phyloP scores from a whole-genome alignment of 2,888 invertebrate genomes.

The Furcula furcula region DNA sequence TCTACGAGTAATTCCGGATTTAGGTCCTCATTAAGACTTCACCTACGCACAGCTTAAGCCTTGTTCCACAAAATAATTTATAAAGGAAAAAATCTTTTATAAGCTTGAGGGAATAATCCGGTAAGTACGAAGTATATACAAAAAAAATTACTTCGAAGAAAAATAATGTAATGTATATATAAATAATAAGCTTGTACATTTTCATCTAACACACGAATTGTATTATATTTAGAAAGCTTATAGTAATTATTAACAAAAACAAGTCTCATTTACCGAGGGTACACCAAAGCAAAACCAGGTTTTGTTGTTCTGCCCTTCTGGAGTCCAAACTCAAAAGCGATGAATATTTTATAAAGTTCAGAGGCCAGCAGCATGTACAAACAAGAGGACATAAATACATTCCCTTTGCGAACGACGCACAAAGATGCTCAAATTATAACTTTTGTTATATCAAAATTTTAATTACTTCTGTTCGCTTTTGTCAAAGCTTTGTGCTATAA shows the following conservation, averaged over 20 bases:
- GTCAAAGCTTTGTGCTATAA: conserved; percentile 1
- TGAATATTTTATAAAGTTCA: conserved; percentile 24
- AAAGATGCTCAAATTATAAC: conserved; percentile 11
- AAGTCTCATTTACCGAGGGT: conserved; percentile 3
- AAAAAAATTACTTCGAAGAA: too few species aligned
- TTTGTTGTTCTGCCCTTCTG: conserved; percentile 8
- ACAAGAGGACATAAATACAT: conserved; percentile 10
- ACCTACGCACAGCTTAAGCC: too few species aligned
- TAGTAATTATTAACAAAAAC: conserved; percentile 12
- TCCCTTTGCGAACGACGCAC: conserved; percentile 10
- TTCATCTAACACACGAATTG: too few species aligned
- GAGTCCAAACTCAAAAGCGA: too few species aligned
- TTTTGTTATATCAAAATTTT: conserved; percentile 22
- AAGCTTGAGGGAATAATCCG: too few species aligned
- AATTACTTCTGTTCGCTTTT: conserved; percentile 11
- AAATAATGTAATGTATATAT: too few species aligned
- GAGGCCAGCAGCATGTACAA: conserved; percentile 2
- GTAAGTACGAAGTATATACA: too few species aligned
- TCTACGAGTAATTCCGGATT: too few species aligned
- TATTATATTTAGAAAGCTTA: conserved; percentile 3
- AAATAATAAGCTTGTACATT: too few species aligned
- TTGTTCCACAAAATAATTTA: too few species aligned
- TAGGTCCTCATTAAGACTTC: too few species aligned
- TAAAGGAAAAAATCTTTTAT: too few species aligned
- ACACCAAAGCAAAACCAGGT: neutral